These are phyloP conservation scores for Macrochelys suwanniensis DNA, from an alignment of 2,797 vertebrate species.

Conservation along the genomic window DNA sequence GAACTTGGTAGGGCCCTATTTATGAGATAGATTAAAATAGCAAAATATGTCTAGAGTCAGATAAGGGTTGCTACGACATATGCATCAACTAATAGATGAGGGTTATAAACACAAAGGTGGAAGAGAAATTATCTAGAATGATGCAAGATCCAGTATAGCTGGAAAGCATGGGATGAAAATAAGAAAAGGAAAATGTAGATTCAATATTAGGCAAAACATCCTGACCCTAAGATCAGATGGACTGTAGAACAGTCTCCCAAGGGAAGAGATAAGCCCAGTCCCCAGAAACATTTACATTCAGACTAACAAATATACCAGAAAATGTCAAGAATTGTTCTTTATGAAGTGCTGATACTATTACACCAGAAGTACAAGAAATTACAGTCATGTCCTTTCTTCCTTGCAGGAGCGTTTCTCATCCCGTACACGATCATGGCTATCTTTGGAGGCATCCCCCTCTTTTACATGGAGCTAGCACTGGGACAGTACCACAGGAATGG, in stretches of 20 bases:
- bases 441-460: constrained; percentile 97
- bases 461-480: constrained; percentile 98
- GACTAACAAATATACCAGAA: not conserved
- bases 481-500: constrained; percentile 98
- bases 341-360: not conserved
- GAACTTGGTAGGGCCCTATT: not conserved
- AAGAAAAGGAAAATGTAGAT: not conserved
- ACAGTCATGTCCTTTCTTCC: constrained; percentile 22
- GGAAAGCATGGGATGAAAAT: not conserved
- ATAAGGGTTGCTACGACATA: not conserved
- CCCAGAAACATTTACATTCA: not conserved
- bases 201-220: not conserved
- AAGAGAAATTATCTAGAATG: not conserved
- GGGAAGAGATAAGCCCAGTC: not conserved
- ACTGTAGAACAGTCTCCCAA: not conserved
- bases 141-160: not conserved
- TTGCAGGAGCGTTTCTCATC: constrained; percentile 94
- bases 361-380: not conserved
- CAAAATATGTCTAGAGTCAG: not conserved
- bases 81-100: not conserved
- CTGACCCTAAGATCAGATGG: not conserved
- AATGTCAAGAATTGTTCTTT: not conserved
- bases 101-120: not conserved
- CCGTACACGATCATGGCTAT: constrained; percentile 98
- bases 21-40: not conserved